These are phyloP conservation scores for Rhabditoides inermis DNA, from an alignment of 2,888 invertebrate species.

Conservation along the genomic window DNA sequence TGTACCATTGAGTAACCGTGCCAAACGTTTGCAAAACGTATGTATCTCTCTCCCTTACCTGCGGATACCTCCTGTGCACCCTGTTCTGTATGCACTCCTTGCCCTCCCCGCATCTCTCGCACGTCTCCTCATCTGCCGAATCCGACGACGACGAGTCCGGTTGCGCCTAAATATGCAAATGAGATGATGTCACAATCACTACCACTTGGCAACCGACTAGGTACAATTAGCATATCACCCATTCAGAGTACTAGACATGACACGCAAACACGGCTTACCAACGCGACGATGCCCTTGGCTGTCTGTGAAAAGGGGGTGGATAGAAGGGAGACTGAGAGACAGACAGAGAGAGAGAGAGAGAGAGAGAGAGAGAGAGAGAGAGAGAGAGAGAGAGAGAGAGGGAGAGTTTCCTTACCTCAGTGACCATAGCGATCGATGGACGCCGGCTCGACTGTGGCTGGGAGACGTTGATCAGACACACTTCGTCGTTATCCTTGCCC, in stretches of 20 bases:
- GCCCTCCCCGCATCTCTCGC: slow-evolving; percentile 16
- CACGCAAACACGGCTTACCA: too few relatives aligned
- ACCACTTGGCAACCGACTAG: too few relatives aligned
- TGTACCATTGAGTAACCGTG: too few relatives aligned
- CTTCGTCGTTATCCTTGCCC: slow-evolving; percentile 24
- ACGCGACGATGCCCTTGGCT: too few relatives aligned
- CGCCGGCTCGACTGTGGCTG: slow-evolving; percentile 23
- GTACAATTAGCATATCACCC: too few relatives aligned
- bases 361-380: too few relatives aligned
- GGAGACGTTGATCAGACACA: slow-evolving; percentile 28
- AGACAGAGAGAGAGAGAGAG: too few relatives aligned
- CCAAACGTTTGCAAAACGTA: neutral
- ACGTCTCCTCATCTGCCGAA: slow-evolving; percentile 16
- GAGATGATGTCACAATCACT: neutral
- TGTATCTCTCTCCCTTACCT: neutral
- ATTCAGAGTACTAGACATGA: too few relatives aligned
- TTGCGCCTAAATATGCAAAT: slow-evolving; percentile 1
- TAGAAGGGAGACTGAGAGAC: too few relatives aligned
- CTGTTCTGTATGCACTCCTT: neutral
- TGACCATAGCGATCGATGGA: slow-evolving; percentile 33
- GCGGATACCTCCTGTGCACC: neutral
- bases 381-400: too few relatives aligned
- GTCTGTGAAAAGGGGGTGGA: too few relatives aligned
- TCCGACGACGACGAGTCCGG: slow-evolving; percentile 17
- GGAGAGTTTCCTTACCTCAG: slow-evolving; percentile 20